A percentile compares a stretch with the other conserved stretches of the same genome.
Conservation (phyloP, 1,140 invertebrate species). For the Halyomorpha halys region DNA sequence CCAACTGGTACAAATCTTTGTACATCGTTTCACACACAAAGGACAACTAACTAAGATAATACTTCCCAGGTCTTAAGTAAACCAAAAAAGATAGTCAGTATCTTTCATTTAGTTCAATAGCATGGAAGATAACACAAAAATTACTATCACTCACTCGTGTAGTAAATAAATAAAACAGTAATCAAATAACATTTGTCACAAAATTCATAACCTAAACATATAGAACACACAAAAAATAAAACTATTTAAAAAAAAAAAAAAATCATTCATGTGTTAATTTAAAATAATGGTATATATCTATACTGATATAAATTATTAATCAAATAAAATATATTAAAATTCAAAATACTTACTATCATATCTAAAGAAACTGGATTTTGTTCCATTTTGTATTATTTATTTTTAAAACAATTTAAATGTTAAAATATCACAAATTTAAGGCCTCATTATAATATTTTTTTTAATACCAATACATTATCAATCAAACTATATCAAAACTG, state of each 20-base stretch:
- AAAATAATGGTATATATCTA: not conserved
- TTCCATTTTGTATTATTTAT: conserved; percentile 16
- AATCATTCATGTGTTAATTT: not conserved
- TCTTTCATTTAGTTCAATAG: no score
- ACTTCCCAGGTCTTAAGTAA: no score
- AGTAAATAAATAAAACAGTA: no score
- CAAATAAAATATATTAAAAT: conserved; percentile 7
- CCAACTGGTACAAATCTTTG: not conserved
- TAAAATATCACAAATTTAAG: conserved; percentile 14
- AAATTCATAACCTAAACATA: not conserved
- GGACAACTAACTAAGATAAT: not conserved
- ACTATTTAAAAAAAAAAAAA: not conserved
- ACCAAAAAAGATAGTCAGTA: no score
- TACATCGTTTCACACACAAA: not conserved
- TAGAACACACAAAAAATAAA: not conserved
- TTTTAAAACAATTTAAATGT: not conserved
- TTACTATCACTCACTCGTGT: no score
- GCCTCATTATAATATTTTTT: not conserved
- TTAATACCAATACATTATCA: no score
- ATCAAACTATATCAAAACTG: no score
- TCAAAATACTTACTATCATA: conserved; percentile 27
- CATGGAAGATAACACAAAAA: no score
- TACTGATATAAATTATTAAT: no score
- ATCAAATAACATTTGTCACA: not conserved
- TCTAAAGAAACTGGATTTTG: conserved; percentile 21